These are phyloP conservation scores for Numenius arquata DNA, from an alignment of 2,113 vertebrate species.

Conservation along the genomic window DNA sequence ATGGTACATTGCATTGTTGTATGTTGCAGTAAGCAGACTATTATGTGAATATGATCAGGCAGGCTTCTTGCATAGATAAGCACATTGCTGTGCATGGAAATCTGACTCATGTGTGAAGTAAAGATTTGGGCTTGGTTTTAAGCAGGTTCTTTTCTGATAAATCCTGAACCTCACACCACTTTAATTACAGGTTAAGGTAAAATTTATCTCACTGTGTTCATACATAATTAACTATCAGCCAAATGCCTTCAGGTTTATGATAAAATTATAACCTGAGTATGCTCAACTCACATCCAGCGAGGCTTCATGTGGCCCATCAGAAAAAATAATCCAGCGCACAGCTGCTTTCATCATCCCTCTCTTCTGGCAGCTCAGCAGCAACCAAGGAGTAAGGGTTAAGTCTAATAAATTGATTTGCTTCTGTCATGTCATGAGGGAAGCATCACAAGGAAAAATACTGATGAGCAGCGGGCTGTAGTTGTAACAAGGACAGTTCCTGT, in stretches of 20 bases:
- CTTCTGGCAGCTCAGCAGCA: not conserved
- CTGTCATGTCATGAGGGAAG: not conserved
- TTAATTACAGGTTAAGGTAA: not conserved
- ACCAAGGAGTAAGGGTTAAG: not conserved
- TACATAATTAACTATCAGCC: not conserved
- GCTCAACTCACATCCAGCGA: not conserved
- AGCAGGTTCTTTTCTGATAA: not conserved
- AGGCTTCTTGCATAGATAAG: not conserved
- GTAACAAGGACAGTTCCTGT: not conserved
- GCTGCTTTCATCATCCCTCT: not conserved
- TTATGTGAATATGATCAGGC: not conserved
- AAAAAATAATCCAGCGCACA: rapidly evolving
- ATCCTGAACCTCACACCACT: not conserved
- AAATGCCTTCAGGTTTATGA: not conserved
- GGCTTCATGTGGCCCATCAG: not conserved
- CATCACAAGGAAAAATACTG: not conserved
- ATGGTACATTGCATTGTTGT: not conserved
- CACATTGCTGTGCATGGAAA: not conserved
- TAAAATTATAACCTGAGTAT: not conserved
- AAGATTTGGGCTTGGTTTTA: not conserved
- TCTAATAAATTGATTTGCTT: not conserved
- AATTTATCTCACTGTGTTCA: not conserved
- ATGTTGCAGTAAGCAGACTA: not conserved
- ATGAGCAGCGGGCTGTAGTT: not conserved
- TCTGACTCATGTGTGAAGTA: not conserved